Evolutionary conservation across 2,888 invertebrate species (phyloP).

Genomic region (Brachyptera risi): DNA sequence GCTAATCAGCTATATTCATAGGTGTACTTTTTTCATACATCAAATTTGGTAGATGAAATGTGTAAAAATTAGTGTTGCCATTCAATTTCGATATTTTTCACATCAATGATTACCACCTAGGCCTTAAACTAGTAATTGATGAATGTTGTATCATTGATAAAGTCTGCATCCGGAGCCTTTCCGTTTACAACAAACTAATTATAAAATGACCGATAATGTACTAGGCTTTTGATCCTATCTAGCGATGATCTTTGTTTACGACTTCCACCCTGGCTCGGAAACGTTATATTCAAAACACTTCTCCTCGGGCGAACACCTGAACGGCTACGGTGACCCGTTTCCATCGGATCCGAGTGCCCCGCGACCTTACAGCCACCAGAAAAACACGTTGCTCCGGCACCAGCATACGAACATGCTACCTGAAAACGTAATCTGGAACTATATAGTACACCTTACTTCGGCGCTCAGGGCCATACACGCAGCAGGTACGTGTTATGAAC

Average conservation of each 20-base stretch:
- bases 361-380: slow-evolving; percentile 75
- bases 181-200: too few relatives aligned
- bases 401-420: slow-evolving; percentile 72
- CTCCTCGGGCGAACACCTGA: slow-evolving; percentile 53
- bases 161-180: too few relatives aligned
- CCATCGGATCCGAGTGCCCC: slow-evolving; percentile 78
- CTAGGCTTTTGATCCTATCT: slow-evolving; percentile 39
- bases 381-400: slow-evolving; percentile 74
- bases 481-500: slow-evolving; percentile 43
- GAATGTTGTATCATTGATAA: too few relatives aligned
- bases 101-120: too few relatives aligned
- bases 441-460: slow-evolving; percentile 91
- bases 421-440: slow-evolving; percentile 91
- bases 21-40: too few relatives aligned
- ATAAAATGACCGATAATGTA: too few relatives aligned
- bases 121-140: too few relatives aligned
- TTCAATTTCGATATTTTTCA: too few relatives aligned
- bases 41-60: too few relatives aligned
- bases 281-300: slow-evolving; percentile 86
- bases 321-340: slow-evolving; percentile 73
- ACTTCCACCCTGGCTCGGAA: slow-evolving; percentile 88
- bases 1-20: too few relatives aligned
- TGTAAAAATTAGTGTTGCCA: too few relatives aligned
- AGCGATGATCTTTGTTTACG: slow-evolving; percentile 96
- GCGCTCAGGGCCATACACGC: slow-evolving; percentile 88